Evolutionary conservation across 2,113 vertebrate genomes (phyloP).

Genomic region (Hemichromis elongatus): DNA sequence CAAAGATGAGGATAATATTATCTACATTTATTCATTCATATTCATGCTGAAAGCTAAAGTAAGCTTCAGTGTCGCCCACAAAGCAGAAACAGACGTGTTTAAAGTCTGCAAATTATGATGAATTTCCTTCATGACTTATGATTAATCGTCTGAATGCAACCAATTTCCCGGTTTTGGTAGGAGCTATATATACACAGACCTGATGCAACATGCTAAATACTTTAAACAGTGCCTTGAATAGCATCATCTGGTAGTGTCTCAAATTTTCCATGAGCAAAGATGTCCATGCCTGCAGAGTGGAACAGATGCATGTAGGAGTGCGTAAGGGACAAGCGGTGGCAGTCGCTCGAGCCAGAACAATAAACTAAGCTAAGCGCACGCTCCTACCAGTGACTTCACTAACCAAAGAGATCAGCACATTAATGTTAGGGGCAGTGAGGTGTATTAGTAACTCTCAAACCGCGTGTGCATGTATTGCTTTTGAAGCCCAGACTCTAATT

Average conservation of each 20-base stretch:
- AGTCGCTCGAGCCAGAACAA: constrained; percentile 40
- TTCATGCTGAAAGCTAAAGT: neutral
- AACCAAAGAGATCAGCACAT: constrained; percentile 17
- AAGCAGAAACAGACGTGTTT: neutral
- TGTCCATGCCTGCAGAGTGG: constrained; percentile 41
- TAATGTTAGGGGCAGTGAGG: constrained; percentile 1
- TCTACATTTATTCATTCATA: neutral
- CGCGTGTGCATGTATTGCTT: neutral
- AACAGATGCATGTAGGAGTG: constrained; percentile 27
- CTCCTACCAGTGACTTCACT: neutral
- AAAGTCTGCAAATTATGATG: neutral
- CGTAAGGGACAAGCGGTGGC: constrained; percentile 38
- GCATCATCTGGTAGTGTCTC: constrained; percentile 48
- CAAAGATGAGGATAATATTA: neutral
- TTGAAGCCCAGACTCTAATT: neutral
- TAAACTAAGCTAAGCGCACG: constrained; percentile 36
- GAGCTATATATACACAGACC: neutral
- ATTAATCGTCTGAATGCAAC: neutral
- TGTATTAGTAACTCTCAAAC: constrained; percentile 24
- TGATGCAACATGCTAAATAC: constrained; percentile 45
- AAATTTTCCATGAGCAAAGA: constrained; percentile 64
- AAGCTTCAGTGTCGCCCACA: neutral
- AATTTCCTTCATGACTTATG: neutral
- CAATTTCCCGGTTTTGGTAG: neutral
- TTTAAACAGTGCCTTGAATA: constrained; percentile 25